A percentile compares a stretch with the other conserved stretches of the same genome.
phyloP scores from a whole-genome alignment of 2,113 vertebrate genomes.

The Thunnus thynnus region DNA sequence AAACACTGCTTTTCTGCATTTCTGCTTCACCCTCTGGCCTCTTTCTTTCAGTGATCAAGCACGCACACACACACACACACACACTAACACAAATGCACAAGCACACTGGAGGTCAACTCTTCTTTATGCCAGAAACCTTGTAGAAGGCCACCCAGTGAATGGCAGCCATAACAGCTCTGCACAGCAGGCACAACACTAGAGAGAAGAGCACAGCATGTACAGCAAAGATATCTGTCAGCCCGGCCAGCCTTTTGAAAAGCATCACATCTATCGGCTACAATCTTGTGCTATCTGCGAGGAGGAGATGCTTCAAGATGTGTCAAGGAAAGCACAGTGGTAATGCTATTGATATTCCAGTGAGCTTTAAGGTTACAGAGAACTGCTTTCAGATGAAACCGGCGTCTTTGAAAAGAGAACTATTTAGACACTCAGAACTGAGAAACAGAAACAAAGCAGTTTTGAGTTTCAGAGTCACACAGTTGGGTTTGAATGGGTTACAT shows the following conservation, averaged over 20 bases:
- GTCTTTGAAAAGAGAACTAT: constrained; percentile 44
- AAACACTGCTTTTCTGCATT: constrained; percentile 22
- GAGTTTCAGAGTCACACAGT: constrained; percentile 22
- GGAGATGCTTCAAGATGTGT: constrained; percentile 65
- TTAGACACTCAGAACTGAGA: constrained; percentile 33
- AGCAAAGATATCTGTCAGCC: constrained; percentile 57
- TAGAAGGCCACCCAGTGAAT: constrained; percentile 65
- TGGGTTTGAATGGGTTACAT: constrained; percentile 37
- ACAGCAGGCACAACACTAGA: constrained; percentile 51
- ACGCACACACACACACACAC: constrained; percentile 13
- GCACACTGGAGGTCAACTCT: constrained; percentile 15
- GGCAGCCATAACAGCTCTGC: constrained; percentile 55
- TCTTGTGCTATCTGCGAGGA: constrained; percentile 46
- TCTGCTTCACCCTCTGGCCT: not conserved
- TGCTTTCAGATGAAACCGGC: constrained; percentile 39
- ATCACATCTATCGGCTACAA: constrained; percentile 63
- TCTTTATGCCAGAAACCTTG: constrained; percentile 60
- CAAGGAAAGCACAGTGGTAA: constrained; percentile 60
- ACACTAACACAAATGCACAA: not conserved
- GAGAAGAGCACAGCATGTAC: constrained; percentile 53
- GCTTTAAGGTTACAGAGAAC: constrained; percentile 51
- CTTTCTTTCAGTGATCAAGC: constrained; percentile 26
- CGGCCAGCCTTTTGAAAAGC: constrained; percentile 57
- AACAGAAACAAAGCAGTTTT: constrained; percentile 40
- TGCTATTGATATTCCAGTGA: constrained; percentile 61